phyloP scores from a whole-genome alignment of 2,113 vertebrate genomes.

The Anhinga anhinga region DNA sequence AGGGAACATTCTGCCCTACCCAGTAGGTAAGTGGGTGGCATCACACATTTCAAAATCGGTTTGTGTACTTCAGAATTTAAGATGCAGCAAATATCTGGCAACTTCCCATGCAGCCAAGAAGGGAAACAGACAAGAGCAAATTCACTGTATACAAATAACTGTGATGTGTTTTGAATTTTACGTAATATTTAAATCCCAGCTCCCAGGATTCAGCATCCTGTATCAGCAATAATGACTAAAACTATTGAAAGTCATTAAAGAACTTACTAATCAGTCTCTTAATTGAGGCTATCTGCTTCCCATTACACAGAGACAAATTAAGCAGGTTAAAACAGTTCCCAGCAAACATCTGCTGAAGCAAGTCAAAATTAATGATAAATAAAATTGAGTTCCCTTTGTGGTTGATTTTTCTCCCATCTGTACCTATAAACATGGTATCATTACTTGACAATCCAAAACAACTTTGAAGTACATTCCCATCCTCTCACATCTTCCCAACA shows the following conservation, averaged over 20 bases:
- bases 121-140: not conserved
- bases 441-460: not conserved
- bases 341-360: constrained; percentile 73
- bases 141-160: not conserved
- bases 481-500: not conserved
- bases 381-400: constrained; percentile 48
- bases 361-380: constrained; percentile 74
- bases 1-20: not conserved
- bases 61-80: not conserved
- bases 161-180: not conserved
- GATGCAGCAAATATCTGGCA: not conserved
- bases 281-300: constrained; percentile 73
- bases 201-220: constrained; percentile 10
- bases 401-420: constrained; percentile 46
- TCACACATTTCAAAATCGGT: not conserved
- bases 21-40: accelerated
- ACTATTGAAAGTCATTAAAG: constrained; percentile 72
- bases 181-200: not conserved
- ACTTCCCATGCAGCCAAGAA: not conserved
- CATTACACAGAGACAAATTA: constrained; percentile 70
- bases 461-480: not conserved
- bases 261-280: constrained; percentile 69
- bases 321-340: constrained; percentile 65
- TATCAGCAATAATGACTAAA: constrained; percentile 56
- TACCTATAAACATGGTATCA: constrained; percentile 6